Percentiles rank a stretch among this genome's conserved stretches.
Evolutionary conservation across 2,797 vertebrate species (phyloP).

Genomic region (Lates japonicus): DNA sequence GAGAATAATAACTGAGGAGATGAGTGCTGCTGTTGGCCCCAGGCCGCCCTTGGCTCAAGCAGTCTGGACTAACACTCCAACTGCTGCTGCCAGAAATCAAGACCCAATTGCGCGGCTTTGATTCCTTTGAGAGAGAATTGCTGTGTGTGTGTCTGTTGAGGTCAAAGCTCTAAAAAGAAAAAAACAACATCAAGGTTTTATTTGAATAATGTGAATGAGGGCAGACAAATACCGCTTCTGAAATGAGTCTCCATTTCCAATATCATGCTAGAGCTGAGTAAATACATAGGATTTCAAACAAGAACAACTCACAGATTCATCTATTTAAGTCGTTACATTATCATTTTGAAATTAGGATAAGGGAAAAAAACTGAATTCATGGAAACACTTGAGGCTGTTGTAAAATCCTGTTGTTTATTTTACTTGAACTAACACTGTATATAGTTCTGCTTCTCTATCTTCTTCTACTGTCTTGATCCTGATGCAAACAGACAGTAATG

Average conservation of each 20-base stretch:
- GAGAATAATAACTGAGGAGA: conserved; percentile 75
- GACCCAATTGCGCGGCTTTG: conserved; percentile 72
- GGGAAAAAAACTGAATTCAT: neutral
- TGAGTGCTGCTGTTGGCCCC: conserved; percentile 71
- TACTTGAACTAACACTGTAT: neutral
- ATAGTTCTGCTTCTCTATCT: neutral
- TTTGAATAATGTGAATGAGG: conserved; percentile 43
- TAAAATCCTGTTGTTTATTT: neutral
- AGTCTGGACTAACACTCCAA: conserved; percentile 53
- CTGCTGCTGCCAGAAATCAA: conserved; percentile 81
- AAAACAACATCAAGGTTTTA: conserved; percentile 18
- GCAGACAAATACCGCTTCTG: conserved; percentile 49
- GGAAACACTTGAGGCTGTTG: neutral
- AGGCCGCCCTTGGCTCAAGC: conserved; percentile 33
- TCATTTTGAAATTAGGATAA: neutral
- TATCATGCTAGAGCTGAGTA: conserved; percentile 33
- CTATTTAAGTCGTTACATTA: neutral
- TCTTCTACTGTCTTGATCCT: neutral
- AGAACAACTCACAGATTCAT: neutral
- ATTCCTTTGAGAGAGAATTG: conserved; percentile 49
- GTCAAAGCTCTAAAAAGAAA: conserved; percentile 58
- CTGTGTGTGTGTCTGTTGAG: conserved; percentile 55
- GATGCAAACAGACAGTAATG: neutral
- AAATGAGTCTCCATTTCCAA: conserved; percentile 48
- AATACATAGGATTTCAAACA: conserved; percentile 22